Evolutionary conservation across 2,797 vertebrate species (phyloP), one percentile per base, ranked within the genome.

Genomic region (Carapus acus): DNA sequence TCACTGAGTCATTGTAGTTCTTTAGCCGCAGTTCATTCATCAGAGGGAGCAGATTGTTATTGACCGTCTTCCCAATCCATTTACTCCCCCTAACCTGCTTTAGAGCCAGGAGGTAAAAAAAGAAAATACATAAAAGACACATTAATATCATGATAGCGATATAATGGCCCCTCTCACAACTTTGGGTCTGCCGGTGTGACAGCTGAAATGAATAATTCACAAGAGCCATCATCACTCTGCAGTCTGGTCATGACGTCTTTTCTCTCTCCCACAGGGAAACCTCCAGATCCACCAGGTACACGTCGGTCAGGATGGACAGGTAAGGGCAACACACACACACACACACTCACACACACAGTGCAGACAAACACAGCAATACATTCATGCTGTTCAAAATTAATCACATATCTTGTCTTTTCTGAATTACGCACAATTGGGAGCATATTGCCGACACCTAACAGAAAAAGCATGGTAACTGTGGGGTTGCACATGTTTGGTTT

Each of bases 261-360:
- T n/a, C 76, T 46, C 59, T 89, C 4, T 74, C 51, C 85, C 84
- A 48, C 83, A 99, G 96, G 96, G 96, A 43, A 99, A 99, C 73
- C 86, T 99, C 31, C 96, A 98, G 85, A 99, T 99, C 49, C 96
- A 99, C 79, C 96, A 99, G 63, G 94, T 96, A 14, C 94, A 96
- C 0, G 94, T 98, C 49, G 92, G 96, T n/a, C 96, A 99, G 67
- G 96, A 99, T 1, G 96, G 96, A 42, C 96, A 99, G 94, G 96
- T 99, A 90, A 89, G 89, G 74, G 43, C n/a, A n/a, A n/a, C 24
- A 54, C 19, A 16, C 6, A 40, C 21, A 37, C 20, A 21, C 47
- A 50, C 45, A 27, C 38, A 5, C 24, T 27, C 24, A 27, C 22
- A 23, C 46, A 38, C 18, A 21, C n/a, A n/a, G n/a, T n/a, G n/a